Conservation (phyloP, 1,140 invertebrate species). For the Kradibia gibbosae region DNA sequence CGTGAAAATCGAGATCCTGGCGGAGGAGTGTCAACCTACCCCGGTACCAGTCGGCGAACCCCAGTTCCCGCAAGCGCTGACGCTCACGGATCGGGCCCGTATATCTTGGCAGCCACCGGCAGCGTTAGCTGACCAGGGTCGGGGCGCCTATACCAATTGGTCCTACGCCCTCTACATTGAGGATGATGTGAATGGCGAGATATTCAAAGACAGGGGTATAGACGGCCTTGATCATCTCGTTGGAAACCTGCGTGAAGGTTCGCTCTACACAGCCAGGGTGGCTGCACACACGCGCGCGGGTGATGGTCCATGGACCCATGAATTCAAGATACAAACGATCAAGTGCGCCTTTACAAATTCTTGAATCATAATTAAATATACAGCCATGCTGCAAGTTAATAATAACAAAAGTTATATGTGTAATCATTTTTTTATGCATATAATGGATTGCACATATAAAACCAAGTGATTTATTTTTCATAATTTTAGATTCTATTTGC, state of each 20-base stretch:
- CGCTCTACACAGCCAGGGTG: constrained; percentile 84
- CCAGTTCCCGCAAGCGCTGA: constrained; percentile 82
- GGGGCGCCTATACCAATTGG: constrained; percentile 88
- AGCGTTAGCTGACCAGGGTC: constrained; percentile 82
- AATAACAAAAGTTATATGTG: too few relatives aligned
- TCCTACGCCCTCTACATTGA: constrained; percentile 85
- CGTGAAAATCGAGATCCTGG: constrained; percentile 75
- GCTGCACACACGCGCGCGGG: constrained; percentile 84
- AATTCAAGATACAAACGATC: constrained; percentile 81
- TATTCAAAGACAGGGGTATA: constrained; percentile 68
- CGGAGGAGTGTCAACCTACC: constrained; percentile 81
- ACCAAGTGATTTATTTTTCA: too few relatives aligned
- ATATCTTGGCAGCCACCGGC: constrained; percentile 86
- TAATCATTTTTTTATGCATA: too few relatives aligned
- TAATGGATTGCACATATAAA: too few relatives aligned
- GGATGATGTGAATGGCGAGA: constrained; percentile 73
- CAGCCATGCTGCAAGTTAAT: too few relatives aligned
- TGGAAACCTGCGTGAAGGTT: constrained; percentile 79
- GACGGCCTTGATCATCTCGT: constrained; percentile 78
- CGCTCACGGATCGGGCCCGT: constrained; percentile 81
- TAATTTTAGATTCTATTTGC: too few relatives aligned
- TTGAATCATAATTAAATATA: too few relatives aligned
- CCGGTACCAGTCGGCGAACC: constrained; percentile 86
- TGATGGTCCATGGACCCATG: constrained; percentile 84
- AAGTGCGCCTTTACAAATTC: constrained; percentile 54